Base-by-base conservation (phyloP, 2,797 vertebrate genomes). In the Tangara arthus region DNA sequence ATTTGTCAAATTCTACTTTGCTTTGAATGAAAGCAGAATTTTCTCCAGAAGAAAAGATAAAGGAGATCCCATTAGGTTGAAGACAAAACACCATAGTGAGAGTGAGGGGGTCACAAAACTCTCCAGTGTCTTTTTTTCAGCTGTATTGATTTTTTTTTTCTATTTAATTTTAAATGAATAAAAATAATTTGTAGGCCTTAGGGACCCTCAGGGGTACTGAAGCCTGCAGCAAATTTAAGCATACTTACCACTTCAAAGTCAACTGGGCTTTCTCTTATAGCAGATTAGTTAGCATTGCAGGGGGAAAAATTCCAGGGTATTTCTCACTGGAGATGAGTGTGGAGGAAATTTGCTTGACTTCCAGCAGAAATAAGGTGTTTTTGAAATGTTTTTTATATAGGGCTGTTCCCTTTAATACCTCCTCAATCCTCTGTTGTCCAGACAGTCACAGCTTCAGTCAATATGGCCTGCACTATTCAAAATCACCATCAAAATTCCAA, bases 201-300 rank as follows among this genome's bases (percentile, higher is more conserved):
- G 37, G 37, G 49, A 88, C 82, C 64, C 89, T 84, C 70, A 88
- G 56, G 59, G 73, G 23, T 84, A 64, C 63, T 46, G 70, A 90
- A 79, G 47, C 89, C 85, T 88, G 70, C n/a, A 89, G 91, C 73
- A 93, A 90, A 76, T 86, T 91, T 88, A 86, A 91, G 89, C 50
- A 47, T 86, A 66, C 69, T 93, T 93, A 92, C 59, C 59, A 93
- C 91, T 95, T 97, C 91, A 93, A 88, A 93, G 89, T 92, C 79
- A 90, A 11, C 50, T 72, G 63, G 47, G 42, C 47, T 93, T 92
- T 93, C 66, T 88, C 49, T 90, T 83, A 63, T 34, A 89, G 49
- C 44, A 71, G 44, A 60, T 30, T 86, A 88, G 82, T 87, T 91
- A 89, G 44, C 22, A 18, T 94, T 95, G 81, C 42, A 39, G 59